Evolutionary conservation across 2,888 invertebrate genomes (phyloP), one percentile per base, ranked within the genome.

Genomic region (Melinopterus prodromus): DNA sequence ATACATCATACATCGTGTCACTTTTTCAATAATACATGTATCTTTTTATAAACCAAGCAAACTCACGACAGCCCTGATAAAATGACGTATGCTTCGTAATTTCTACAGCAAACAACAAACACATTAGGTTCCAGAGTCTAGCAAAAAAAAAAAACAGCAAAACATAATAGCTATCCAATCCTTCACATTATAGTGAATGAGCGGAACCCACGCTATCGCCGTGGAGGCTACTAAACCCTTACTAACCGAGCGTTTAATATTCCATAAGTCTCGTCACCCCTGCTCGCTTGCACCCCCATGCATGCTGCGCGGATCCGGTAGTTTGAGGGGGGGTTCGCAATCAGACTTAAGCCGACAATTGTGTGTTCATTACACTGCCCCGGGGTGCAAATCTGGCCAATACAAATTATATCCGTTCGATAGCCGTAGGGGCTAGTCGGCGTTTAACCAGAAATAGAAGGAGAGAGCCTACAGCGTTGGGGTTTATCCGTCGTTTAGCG

Each of bases 361-460:
- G 79, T 79, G 81, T 81, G 79, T 79, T 79, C 83, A 83, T 78
- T 81, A 79, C 81, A 78, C 79, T 80, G 88, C 88, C 88, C 87
- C 80, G 85, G 88, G 89, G 89, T 88, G 89, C 86, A 89, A 89
- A 89, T 89, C 89, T 89, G 89, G 89, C 89, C 89, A 89, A 89
- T 89, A 89, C 89, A 89, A 89, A 89, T 89, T 89, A 89, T 88
- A 89, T 89, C 88, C 88, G 85, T 80, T 78, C 72, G 79, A 79
- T 80, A 35, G 74, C 74, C 74, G 74, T n/a, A 74, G 37, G 26
- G 74, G 35, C 70, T 37, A 35, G 36, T 74, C 35, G 71, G 71
- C 71, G 71, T 71, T 71, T 71, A 71, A 71, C 71, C 71, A 2
- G 53, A 53, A 53, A 53, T 53, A 53, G 53, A 53, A 53, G 0